Evolutionary conservation across 2,888 invertebrate genomes (phyloP).

Genomic region (Schizaphis graminum): DNA sequence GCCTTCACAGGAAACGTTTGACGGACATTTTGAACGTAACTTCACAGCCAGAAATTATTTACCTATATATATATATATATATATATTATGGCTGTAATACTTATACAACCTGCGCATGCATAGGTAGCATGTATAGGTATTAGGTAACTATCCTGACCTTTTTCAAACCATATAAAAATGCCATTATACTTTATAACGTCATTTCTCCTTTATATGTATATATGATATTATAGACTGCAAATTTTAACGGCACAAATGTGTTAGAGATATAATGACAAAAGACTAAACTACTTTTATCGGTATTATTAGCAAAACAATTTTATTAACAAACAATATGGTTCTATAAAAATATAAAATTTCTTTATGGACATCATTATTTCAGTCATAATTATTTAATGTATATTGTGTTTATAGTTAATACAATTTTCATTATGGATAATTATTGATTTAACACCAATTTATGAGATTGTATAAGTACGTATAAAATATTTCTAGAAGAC

Average conservation of each 20-base stretch:
- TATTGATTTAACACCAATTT: not conserved
- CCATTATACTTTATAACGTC: not conserved
- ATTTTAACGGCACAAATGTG: not conserved
- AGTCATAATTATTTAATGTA: not conserved
- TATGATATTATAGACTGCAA: not conserved
- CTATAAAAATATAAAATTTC: not conserved
- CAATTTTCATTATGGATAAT: not conserved
- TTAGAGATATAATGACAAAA: not conserved
- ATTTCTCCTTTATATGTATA: not conserved
- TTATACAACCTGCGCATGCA: not conserved
- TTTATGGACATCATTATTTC: not conserved
- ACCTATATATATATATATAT: not conserved
- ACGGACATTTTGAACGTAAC: not conserved
- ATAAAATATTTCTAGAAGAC: not conserved
- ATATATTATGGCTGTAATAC: not conserved
- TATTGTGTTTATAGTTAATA: not conserved
- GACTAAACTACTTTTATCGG: not conserved
- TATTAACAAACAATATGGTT: not conserved
- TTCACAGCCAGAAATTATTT: not conserved
- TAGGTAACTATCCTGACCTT: not conserved
- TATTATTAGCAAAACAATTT: not conserved
- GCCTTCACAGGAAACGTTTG: not conserved
- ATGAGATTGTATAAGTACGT: not conserved
- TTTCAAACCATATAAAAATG: conserved; percentile 2
- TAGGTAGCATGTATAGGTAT: not conserved